Percentiles rank a stretch among this genome's conserved stretches.
These are phyloP conservation scores for Paracentrotus lividus DNA, from an alignment of 53 echinoderm and acorn worm species.

Conservation along the genomic window DNA sequence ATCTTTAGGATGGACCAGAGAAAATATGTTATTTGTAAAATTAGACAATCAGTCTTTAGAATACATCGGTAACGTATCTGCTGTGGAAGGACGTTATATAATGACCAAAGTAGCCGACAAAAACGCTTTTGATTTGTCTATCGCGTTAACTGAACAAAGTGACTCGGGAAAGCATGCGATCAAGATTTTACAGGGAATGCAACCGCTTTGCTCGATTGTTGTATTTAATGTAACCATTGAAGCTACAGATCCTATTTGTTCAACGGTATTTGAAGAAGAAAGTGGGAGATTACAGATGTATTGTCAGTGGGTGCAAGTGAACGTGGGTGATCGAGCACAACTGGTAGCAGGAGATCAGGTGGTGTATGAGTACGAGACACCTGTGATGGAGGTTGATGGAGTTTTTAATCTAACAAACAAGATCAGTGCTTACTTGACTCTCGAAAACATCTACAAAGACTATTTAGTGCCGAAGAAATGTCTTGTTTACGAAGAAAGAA, in stretches of 20 bases:
- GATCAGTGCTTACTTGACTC: not conserved
- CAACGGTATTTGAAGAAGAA: not conserved
- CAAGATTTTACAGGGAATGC: not conserved
- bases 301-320: slow-evolving; percentile 15
- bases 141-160: not conserved
- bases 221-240: slow-evolving; percentile 20
- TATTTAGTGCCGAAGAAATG: not conserved
- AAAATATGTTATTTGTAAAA: slow-evolving; percentile 11
- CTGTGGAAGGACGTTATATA: not conserved
- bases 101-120: not conserved
- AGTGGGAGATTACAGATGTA: slow-evolving; percentile 2
- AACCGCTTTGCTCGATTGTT: not conserved
- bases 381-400: not conserved
- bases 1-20: not conserved
- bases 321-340: not conserved
- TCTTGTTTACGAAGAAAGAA: not conserved
- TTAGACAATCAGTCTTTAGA: not conserved
- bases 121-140: not conserved
- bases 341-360: slow-evolving; percentile 5
- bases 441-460: not conserved
- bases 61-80: not conserved
- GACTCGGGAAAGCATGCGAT: slow-evolving; percentile 21
- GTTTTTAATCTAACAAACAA: not conserved
- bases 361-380: not conserved
- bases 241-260: not conserved